These are phyloP conservation scores for Lampris megalopsis DNA, from an alignment of 2,113 vertebrate genomes.

Conservation along the genomic window DNA sequence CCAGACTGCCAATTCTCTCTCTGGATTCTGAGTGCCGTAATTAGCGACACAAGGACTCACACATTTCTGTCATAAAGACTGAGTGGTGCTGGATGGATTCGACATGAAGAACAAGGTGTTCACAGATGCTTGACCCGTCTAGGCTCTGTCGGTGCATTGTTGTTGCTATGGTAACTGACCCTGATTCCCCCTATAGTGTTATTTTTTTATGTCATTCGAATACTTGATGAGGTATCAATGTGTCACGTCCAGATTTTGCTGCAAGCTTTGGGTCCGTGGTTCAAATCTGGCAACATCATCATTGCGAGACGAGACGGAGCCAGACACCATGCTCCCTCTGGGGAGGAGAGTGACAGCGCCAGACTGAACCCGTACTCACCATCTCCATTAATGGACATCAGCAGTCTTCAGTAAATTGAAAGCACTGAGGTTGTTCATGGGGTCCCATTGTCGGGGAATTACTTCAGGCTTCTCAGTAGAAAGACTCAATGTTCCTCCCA, in stretches of 20 bases:
- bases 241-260: constrained; percentile 32
- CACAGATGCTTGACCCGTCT: constrained; percentile 19
- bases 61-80: neutral
- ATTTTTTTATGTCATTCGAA: constrained; percentile 11
- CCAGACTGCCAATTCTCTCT: constrained; percentile 41
- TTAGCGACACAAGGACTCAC: constrained; percentile 7
- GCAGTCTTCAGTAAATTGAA: constrained; percentile 68
- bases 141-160: neutral
- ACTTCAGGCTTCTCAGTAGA: constrained; percentile 40
- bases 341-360: constrained; percentile 32
- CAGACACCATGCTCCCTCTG: constrained; percentile 27
- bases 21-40: constrained; percentile 44
- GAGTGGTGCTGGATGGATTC: neutral
- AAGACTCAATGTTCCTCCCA: constrained; percentile 51
- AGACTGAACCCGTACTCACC: constrained; percentile 44
- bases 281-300: constrained; percentile 22
- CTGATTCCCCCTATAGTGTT: constrained; percentile 25
- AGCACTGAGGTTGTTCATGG: constrained; percentile 50
- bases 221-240: constrained; percentile 12
- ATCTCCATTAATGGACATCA: constrained; percentile 65
- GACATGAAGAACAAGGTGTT: neutral
- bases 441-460: constrained; percentile 57
- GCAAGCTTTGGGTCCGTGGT: constrained; percentile 11
- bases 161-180: constrained; percentile 46
- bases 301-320: constrained; percentile 24